These are phyloP conservation scores for Acanthosepion pharaonis DNA, from an alignment of 2,888 invertebrate species.

Conservation along the genomic window DNA sequence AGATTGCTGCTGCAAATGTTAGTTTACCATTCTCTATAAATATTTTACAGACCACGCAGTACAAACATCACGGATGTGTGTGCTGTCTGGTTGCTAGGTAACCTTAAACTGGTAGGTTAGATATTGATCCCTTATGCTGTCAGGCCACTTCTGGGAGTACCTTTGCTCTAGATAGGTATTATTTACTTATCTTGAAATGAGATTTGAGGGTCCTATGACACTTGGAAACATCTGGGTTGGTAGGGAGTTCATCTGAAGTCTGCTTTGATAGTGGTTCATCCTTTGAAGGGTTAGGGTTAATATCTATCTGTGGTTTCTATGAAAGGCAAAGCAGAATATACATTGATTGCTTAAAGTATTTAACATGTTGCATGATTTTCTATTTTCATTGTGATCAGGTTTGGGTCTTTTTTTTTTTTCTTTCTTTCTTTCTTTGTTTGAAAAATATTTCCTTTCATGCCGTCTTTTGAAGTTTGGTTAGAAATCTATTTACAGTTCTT, in stretches of 20 bases:
- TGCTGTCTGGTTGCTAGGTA: neutral
- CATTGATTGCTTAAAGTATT: neutral
- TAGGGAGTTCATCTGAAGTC: neutral
- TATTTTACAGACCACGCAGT: neutral
- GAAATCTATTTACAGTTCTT: neutral
- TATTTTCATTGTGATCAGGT: neutral
- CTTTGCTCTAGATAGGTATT: neutral
- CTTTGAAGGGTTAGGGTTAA: neutral
- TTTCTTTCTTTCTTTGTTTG: too few species aligned
- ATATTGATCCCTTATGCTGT: slow-evolving; percentile 20
- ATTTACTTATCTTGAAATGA: neutral
- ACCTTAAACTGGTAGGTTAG: neutral
- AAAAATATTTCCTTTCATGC: too few species aligned
- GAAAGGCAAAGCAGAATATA: neutral
- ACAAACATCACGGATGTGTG: neutral
- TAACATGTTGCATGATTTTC: neutral
- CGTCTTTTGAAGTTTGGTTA: too few species aligned
- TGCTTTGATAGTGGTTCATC: neutral
- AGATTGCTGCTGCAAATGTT: neutral
- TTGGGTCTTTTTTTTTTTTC: neutral
- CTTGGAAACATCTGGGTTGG: neutral
- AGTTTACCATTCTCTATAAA: slow-evolving; percentile 23
- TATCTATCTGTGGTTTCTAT: neutral
- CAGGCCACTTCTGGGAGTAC: neutral
- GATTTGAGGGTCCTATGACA: neutral